phyloP scores from a whole-genome alignment of 2,888 invertebrate genomes.

The Tetragonula carbonaria region DNA sequence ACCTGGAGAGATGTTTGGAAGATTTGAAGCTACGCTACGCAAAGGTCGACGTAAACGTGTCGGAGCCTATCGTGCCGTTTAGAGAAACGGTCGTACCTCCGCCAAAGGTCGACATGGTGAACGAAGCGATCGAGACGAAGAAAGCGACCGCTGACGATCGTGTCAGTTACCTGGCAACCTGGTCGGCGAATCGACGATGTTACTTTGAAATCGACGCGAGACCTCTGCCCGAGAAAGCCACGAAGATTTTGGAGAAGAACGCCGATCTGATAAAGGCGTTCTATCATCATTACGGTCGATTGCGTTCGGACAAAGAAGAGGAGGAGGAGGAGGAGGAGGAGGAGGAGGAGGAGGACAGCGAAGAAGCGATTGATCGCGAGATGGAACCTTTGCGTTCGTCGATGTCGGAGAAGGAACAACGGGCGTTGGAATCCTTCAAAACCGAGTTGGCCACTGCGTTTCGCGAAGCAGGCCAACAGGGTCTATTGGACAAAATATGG shows the following conservation, averaged over 20 bases:
- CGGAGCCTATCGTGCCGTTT: constrained; percentile 98
- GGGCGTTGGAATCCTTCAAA: constrained; percentile 83
- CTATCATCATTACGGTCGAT: constrained; percentile 83
- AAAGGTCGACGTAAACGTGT: constrained; percentile 94
- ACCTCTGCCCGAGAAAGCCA: constrained; percentile 90
- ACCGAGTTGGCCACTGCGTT: constrained; percentile 87
- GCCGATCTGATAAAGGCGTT: constrained; percentile 89
- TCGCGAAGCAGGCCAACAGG: constrained; percentile 85
- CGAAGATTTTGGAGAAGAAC: constrained; percentile 89
- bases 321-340: neutral
- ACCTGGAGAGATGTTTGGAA: constrained; percentile 97
- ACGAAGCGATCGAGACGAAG: constrained; percentile 90
- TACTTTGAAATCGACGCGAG: constrained; percentile 90
- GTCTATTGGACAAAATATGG: constrained; percentile 91
- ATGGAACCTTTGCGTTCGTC: constrained; percentile 25
- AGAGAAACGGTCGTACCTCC: constrained; percentile 95
- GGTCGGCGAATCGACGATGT: constrained; percentile 90
- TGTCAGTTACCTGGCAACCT: constrained; percentile 74
- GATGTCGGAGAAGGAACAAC: constrained; percentile 76
- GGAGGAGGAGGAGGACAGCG: constrained; percentile 8
- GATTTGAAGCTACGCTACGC: constrained; percentile 94
- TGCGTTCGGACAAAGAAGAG: constrained; percentile 13
- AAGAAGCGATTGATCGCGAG: neutral
- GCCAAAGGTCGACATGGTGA: constrained; percentile 93
- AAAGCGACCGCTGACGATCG: constrained; percentile 84